These are phyloP conservation scores for Ophiothrix spiculata DNA, from an alignment of 35 echinoderm and acorn worm genomes.

Conservation along the genomic window DNA sequence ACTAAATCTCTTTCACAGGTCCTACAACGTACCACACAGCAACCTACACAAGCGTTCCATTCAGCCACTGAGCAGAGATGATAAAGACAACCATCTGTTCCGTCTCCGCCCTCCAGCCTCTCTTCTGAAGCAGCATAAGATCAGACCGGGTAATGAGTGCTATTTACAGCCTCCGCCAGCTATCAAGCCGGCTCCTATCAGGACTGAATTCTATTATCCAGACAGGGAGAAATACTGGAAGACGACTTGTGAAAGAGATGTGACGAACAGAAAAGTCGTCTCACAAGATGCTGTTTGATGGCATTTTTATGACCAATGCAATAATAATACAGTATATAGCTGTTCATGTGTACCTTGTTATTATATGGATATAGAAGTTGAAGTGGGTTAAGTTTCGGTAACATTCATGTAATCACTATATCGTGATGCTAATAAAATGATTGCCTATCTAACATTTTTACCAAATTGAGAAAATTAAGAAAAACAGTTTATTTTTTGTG, in stretches of 20 bases:
- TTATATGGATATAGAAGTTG: too few relatives aligned
- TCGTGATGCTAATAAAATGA: too few relatives aligned
- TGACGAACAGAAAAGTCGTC: slow-evolving; percentile 45
- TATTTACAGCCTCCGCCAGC: slow-evolving; percentile 72
- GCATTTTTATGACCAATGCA: too few relatives aligned
- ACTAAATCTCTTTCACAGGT: too few relatives aligned
- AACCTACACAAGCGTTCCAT: slow-evolving; percentile 46
- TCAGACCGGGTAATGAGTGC: slow-evolving; percentile 69
- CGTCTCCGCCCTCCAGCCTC: slow-evolving; percentile 33
- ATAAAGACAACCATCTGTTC: slow-evolving; percentile 76
- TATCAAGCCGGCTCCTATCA: slow-evolving; percentile 64
- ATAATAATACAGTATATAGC: too few relatives aligned
- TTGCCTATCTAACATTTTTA: too few relatives aligned
- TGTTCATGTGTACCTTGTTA: too few relatives aligned
- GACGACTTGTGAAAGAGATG: slow-evolving; percentile 55
- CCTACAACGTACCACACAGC: slow-evolving; percentile 79
- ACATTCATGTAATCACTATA: too few relatives aligned
- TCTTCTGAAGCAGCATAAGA: slow-evolving; percentile 26
- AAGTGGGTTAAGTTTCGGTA: too few relatives aligned
- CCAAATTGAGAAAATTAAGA: too few relatives aligned
- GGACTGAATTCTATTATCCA: slow-evolving; percentile 95
- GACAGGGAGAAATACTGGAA: slow-evolving; percentile 83
- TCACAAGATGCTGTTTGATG: slow-evolving; percentile 5
- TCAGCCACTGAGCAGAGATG: slow-evolving; percentile 39
- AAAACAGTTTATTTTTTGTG: too few relatives aligned